These are phyloP conservation scores for Anastrepha obliqua DNA, from an alignment of 1,140 invertebrate species.

Conservation along the genomic window DNA sequence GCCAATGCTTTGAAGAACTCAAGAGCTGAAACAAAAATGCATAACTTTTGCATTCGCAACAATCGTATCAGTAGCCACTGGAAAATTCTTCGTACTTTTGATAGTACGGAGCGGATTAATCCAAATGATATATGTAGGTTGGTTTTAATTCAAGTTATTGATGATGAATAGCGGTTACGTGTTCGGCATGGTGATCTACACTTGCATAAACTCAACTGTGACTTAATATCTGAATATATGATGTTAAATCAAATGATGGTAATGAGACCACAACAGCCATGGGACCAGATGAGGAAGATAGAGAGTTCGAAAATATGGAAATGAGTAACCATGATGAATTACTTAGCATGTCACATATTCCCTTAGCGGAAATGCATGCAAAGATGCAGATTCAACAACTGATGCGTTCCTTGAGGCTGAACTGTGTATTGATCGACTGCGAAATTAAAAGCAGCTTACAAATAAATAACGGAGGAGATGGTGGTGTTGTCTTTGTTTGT, in stretches of 20 bases:
- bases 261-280: constrained; percentile 62
- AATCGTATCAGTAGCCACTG: constrained; percentile 23
- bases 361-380: neutral
- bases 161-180: constrained; percentile 45
- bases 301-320: constrained; percentile 62
- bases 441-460: constrained; percentile 32
- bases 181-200: neutral
- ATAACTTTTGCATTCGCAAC: neutral
- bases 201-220: constrained; percentile 60
- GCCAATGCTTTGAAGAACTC: too few relatives aligned
- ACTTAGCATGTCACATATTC: constrained; percentile 7
- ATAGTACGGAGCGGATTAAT: constrained; percentile 35
- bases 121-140: constrained; percentile 29
- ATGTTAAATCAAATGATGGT: constrained; percentile 58
- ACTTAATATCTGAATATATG: constrained; percentile 71
- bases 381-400: constrained; percentile 59
- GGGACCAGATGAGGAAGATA: constrained; percentile 59
- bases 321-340: constrained; percentile 52
- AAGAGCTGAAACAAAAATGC: neutral
- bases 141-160: constrained; percentile 52
- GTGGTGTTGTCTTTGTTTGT: neutral
- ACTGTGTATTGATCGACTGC: constrained; percentile 58
- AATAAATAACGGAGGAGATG: neutral
- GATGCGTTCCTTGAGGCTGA: constrained; percentile 57
- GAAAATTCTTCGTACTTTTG: constrained; percentile 69